phyloP scores from a whole-genome alignment of 2,888 invertebrate genomes.

The Andrena flavipes region DNA sequence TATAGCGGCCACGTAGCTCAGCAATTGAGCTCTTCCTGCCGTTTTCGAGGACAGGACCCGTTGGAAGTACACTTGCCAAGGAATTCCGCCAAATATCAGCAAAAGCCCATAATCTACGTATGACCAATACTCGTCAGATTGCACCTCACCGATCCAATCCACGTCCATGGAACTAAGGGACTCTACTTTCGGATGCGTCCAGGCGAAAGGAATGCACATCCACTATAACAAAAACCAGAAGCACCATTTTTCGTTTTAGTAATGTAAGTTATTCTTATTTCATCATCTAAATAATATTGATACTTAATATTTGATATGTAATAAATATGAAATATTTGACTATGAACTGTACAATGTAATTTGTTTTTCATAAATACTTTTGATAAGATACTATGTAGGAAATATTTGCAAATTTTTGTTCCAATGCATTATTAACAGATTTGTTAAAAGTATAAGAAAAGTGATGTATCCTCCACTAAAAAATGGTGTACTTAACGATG shows the following conservation, averaged over 20 bases:
- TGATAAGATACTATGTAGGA: neutral
- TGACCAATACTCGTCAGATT: conserved; percentile 90
- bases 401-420: neutral
- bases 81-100: conserved; percentile 97
- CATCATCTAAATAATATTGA: too few species aligned
- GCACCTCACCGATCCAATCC: conserved; percentile 95
- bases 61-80: conserved; percentile 99
- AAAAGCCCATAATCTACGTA: conserved; percentile 96
- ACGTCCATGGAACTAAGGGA: conserved; percentile 93
- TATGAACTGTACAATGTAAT: neutral
- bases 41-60: conserved; percentile 98
- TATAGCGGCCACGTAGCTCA: conserved; percentile 98
- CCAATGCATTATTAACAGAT: neutral
- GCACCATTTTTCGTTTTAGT: too few species aligned
- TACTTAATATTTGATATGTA: neutral
- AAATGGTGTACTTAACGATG: neutral
- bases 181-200: conserved; percentile 94
- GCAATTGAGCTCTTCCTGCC: conserved; percentile 95
- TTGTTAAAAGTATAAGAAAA: too few species aligned
- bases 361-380: neutral
- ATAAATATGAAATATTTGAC: neutral
- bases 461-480: neutral
- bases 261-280: too few species aligned
- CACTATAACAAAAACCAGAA: conserved; percentile 86
- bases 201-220: conserved; percentile 99